Base-by-base conservation (phyloP, 2,113 vertebrate species). In the Ammospiza caudacuta region DNA sequence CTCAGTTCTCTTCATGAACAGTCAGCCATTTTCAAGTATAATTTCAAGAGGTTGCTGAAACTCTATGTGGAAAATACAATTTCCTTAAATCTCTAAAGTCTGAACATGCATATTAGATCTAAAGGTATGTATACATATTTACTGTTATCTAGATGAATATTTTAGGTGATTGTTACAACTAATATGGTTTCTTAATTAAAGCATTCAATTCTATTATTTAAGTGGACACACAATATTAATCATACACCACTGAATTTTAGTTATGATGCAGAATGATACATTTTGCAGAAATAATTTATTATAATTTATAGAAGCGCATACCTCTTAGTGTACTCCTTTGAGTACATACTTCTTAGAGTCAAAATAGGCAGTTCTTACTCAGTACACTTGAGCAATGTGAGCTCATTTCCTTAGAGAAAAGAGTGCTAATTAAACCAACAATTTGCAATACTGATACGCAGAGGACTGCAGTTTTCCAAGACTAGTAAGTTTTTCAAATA, bases 391-490 rank as follows among this genome's bases (percentile, higher is more conserved):
- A 35, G 66, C 54, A 87, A 37, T 79, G 29, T 90, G 93, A 85
- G 39, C 87, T 95, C 81, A 82, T 87, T 91, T 95, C 89, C 84
- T 52, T 78, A 72, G 68, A 94, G 88, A 74, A 88, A 74, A 47
- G 35, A 46, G 6, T 61, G 76, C 78, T 95, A 91, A 91, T 93
- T 84, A 97, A 92, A 78, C 73, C n/a, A 72, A 44, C 54, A 61
- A 46, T 92, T 72, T 91, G 46, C 29, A 57, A 31, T 64, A 70
- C 28, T 78, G 47, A 78, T 93, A 57, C 37, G 27, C 33, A 81
- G 83, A 84, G 57, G 35, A 84, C 33, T 57, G 39, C 33, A 68
- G 24, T 93, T 93, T 92, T 90, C 64, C 64, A 93, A 93, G 21
- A 51, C 51, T 83, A 39, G 4, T 47, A 69, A 68, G 15, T 66